phyloP scores from a whole-genome alignment of 2,888 invertebrate genomes.

The Hypomecis punctinalis region DNA sequence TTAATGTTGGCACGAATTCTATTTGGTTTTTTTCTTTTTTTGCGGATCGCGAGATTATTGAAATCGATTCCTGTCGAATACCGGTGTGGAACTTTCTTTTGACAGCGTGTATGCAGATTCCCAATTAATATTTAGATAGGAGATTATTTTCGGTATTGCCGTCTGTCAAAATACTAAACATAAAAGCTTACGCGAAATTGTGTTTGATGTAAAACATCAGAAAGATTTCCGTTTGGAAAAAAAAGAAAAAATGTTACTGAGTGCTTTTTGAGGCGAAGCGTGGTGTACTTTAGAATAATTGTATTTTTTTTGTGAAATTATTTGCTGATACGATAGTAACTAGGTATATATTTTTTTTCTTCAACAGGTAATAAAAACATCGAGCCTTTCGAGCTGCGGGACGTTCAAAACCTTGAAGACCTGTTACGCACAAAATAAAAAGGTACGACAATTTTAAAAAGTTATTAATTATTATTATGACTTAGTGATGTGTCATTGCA shows the following conservation, averaged over 20 bases:
- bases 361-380: no score
- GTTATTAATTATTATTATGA: no score
- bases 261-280: no score
- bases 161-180: slow-evolving; percentile 6
- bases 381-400: no score
- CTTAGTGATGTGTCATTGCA: no score
- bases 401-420: no score
- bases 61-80: slow-evolving; percentile 12
- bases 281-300: no score
- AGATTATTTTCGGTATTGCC: slow-evolving; percentile 17
- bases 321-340: no score
- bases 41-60: slow-evolving; percentile 16
- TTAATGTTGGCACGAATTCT: slow-evolving; percentile 37
- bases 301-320: no score
- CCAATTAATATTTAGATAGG: slow-evolving; percentile 25
- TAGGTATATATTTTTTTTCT: no score
- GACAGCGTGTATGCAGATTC: slow-evolving; percentile 14
- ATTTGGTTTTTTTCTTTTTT: slow-evolving; percentile 32
- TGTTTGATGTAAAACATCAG: slow-evolving; percentile 7
- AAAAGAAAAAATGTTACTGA: neutral
- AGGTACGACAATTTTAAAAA: no score
- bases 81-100: slow-evolving; percentile 7
- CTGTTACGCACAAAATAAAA: no score
- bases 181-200: slow-evolving; percentile 1
- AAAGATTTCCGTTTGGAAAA: neutral